Conservation (phyloP, 2,888 invertebrate species). For the Lasioglossum figueresi region DNA sequence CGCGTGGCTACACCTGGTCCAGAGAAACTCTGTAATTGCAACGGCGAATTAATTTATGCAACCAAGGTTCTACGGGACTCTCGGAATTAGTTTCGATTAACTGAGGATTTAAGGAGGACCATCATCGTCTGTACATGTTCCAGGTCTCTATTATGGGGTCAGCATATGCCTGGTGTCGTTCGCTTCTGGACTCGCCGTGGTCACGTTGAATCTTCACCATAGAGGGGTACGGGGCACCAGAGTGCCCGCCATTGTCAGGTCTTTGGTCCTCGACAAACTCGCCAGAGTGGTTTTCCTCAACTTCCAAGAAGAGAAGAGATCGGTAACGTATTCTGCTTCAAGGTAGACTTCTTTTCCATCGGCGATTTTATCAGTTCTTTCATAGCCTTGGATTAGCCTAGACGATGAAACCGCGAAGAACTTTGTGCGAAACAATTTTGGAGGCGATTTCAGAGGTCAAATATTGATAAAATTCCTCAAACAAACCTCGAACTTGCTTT, state of each 20-base stretch:
- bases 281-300: slow-evolving; percentile 90
- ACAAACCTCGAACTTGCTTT: background rate
- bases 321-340: slow-evolving; percentile 38
- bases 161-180: slow-evolving; percentile 93
- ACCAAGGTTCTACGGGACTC: background rate
- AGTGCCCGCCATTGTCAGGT: slow-evolving; percentile 89
- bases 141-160: slow-evolving; percentile 93
- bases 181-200: slow-evolving; percentile 92
- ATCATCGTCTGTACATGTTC: slow-evolving; percentile 9
- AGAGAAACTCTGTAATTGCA: background rate
- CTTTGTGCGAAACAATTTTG: too few species aligned
- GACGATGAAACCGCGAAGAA: background rate
- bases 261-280: slow-evolving; percentile 90
- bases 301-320: slow-evolving; percentile 85
- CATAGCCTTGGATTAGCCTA: background rate
- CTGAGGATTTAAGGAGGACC: background rate
- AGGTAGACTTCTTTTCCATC: background rate
- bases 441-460: too few species aligned
- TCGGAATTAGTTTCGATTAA: background rate
- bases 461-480: too few species aligned
- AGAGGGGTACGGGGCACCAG: slow-evolving; percentile 92
- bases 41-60: background rate
- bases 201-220: slow-evolving; percentile 94
- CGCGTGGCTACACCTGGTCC: background rate
- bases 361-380: background rate